phyloP scores from a whole-genome alignment of 1,140 invertebrate genomes.

The Samia ricini region DNA sequence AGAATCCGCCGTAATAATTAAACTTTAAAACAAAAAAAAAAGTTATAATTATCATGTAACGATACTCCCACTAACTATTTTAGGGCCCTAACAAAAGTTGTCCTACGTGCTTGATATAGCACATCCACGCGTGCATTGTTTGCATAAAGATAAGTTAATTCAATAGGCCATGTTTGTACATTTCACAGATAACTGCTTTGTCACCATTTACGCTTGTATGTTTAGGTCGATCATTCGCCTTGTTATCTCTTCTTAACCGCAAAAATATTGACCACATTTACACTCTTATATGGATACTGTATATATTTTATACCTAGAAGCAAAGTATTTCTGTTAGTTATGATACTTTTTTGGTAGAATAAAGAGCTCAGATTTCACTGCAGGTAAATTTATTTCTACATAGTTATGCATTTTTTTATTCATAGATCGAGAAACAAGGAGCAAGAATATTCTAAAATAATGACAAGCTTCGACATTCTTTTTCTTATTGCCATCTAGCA shows the following conservation, averaged over 20 bases:
- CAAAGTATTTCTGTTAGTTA: too few relatives aligned
- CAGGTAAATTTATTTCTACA: too few relatives aligned
- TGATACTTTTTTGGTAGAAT: too few relatives aligned
- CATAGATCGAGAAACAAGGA: too few relatives aligned
- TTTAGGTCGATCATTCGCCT: constrained; percentile 51
- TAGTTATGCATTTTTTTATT: too few relatives aligned
- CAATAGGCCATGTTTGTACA: constrained; percentile 54
- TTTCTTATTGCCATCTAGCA: too few relatives aligned
- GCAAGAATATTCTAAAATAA: too few relatives aligned
- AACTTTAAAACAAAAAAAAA: too few relatives aligned
- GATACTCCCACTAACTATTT: not conserved
- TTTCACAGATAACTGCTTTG: constrained; percentile 53
- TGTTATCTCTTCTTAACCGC: constrained; percentile 16
- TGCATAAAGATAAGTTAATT: constrained; percentile 59
- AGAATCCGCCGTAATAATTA: not conserved
- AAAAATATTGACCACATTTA: constrained; percentile 3
- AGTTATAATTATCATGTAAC: not conserved
- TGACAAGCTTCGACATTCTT: too few relatives aligned
- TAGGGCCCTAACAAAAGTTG: not conserved
- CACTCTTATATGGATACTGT: too few relatives aligned
- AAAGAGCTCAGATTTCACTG: too few relatives aligned
- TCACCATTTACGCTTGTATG: constrained; percentile 46
- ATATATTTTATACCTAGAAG: too few relatives aligned
- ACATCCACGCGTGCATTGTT: constrained; percentile 28
- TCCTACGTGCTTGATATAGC: not conserved